phyloP scores from a whole-genome alignment of 35 echinoderm and acorn worm species.

The Ptychodera flava region DNA sequence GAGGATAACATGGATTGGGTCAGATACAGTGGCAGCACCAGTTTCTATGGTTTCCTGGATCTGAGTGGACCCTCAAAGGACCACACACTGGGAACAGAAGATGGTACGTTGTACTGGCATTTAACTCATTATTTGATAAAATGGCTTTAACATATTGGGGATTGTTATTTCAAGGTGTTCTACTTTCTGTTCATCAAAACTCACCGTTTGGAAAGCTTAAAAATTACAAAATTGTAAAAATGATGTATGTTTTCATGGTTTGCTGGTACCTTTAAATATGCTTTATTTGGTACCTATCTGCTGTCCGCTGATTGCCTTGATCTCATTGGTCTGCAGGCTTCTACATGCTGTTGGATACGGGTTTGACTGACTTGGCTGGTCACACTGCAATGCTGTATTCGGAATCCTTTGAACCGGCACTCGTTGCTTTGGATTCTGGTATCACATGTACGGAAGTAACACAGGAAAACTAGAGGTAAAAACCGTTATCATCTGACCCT shows the following conservation, averaged over 20 bases:
- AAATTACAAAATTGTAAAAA: too few relatives aligned
- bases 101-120: background rate
- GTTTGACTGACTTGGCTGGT: background rate
- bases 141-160: too few relatives aligned
- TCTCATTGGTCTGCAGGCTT: too few relatives aligned
- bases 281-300: too few relatives aligned
- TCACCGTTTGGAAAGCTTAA: too few relatives aligned
- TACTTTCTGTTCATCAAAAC: too few relatives aligned
- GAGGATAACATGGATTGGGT: conserved; percentile 88
- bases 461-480: conserved; percentile 36
- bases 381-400: background rate
- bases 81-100: conserved; percentile 59
- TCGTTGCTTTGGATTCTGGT: conserved; percentile 81
- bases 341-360: background rate
- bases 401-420: background rate
- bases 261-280: too few relatives aligned
- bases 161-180: too few relatives aligned
- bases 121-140: too few relatives aligned
- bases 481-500: too few relatives aligned
- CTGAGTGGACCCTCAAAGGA: conserved; percentile 59
- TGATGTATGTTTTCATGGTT: too few relatives aligned
- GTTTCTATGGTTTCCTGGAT: conserved; percentile 6
- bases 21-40: conserved; percentile 49
- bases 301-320: too few relatives aligned
- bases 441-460: conserved; percentile 79